Evolutionary conservation across 2,797 vertebrate genomes (phyloP).

Genomic region (Zalophus californianus): DNA sequence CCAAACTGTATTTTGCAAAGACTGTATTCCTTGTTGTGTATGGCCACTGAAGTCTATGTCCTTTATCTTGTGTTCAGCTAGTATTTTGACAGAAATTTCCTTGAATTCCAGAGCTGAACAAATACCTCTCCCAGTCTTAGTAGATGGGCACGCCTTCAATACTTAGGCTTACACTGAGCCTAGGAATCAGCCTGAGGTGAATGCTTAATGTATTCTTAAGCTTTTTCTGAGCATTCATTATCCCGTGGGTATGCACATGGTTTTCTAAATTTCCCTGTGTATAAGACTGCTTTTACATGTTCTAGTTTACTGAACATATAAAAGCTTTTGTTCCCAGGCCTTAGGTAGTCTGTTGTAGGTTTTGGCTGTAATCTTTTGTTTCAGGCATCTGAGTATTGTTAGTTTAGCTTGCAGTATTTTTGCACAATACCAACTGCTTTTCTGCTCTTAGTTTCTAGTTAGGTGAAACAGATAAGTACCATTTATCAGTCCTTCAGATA

Average conservation of each 20-base stretch:
- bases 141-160: not conserved
- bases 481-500: not conserved
- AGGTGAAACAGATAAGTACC: not conserved
- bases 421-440: not conserved
- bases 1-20: not conserved
- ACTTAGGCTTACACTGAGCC: not conserved
- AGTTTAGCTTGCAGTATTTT: not conserved
- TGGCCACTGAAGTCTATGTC: not conserved
- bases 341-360: not conserved
- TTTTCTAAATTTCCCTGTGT: not conserved
- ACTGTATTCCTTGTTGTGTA: not conserved
- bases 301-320: not conserved
- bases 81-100: conserved; percentile 12
- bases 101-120: not conserved
- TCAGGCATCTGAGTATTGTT: not conserved
- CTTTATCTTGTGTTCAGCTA: not conserved
- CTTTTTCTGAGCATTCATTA: not conserved
- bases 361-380: not conserved
- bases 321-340: not conserved
- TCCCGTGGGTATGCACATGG: not conserved
- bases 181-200: not conserved
- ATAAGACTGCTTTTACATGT: not conserved
- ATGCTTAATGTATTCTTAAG: not conserved
- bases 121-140: not conserved
- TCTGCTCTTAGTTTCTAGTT: not conserved